A percentile compares a stretch with the other conserved stretches of the same genome.
These are phyloP conservation scores for Menidia menidia DNA, from an alignment of 2,797 vertebrate species.

Conservation along the genomic window DNA sequence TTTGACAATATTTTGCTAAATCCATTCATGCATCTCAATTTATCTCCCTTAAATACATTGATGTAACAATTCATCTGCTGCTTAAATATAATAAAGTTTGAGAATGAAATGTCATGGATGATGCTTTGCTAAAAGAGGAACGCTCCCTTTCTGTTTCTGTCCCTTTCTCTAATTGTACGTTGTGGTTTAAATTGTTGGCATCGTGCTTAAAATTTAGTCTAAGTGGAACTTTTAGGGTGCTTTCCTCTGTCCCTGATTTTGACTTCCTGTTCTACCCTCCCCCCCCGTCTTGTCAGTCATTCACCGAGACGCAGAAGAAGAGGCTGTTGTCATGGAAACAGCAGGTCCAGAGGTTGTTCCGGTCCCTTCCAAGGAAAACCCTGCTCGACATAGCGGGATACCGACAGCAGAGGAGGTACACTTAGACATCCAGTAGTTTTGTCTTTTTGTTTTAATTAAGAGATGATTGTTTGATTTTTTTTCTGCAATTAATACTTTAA, in stretches of 20 bases:
- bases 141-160: neutral
- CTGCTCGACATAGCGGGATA: slow-evolving; percentile 95
- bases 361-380: slow-evolving; percentile 97
- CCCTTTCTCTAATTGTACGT: no score
- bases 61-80: no score
- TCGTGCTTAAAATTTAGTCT: neutral
- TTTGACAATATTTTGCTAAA: no score
- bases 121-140: neutral
- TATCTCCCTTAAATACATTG: no score
- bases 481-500: no score
- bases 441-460: neutral
- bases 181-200: neutral
- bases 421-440: neutral
- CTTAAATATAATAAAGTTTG: neutral
- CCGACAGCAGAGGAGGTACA: slow-evolving; percentile 92
- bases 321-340: slow-evolving; percentile 99
- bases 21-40: no score
- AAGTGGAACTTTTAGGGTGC: neutral
- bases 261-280: slow-evolving; percentile 2
- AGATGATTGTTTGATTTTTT: no score
- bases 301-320: slow-evolving; percentile 98
- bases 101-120: neutral
- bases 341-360: slow-evolving; percentile 98
- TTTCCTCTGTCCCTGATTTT: slow-evolving; percentile 14
- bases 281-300: slow-evolving; percentile 83